Evolutionary conservation across 2,113 vertebrate genomes (phyloP), one percentile per base, ranked within the genome.

Genomic region (Pandion haliaetus): DNA sequence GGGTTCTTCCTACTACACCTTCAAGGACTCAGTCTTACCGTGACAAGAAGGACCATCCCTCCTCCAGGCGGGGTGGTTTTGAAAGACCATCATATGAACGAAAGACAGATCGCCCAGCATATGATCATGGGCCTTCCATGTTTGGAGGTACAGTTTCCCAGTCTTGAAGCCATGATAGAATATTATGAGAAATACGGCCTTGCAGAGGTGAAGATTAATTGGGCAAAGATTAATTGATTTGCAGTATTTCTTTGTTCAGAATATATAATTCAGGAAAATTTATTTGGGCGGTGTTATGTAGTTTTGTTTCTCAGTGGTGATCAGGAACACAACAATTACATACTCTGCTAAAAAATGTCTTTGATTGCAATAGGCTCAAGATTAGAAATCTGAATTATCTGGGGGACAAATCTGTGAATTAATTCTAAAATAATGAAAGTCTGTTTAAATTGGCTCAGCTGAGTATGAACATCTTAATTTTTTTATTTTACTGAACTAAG

Each of bases 21-120:
- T 97, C 95, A 72, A 99, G 99, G 54, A 95, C 98, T 47, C 98
- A 97, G 34, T 98, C 98, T 63, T 99, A 99, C 98, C 98, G 99
- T 88, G 99, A 99, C 74, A 98, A 98, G 96, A 98, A 98, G 44
- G 99, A 99, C 15, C 98, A 98, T 95, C 99, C 95, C 1, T 97
- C 99, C 40, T 98, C 98, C 79, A 98, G 99, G 81, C 97, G 99
- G 42, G 98, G 98, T 57, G 98, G 98, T n/a, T 99, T 99, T 79
- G 99, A 99, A 52, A 98, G 99, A 91, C 98, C 98, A 12, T 97
- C 98, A 1, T 99, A 99, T 62, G 99, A 99, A 69, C 98, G 99
- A 38, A 96, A 98, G 86, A 95, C 98, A 70, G 99, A 99, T 66
- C 99, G 99, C 71, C 97, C 98, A 74, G 62, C 97, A 6, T 99